Conservation (phyloP, 2,888 invertebrate genomes). For the Perizoma affinitatum region DNA sequence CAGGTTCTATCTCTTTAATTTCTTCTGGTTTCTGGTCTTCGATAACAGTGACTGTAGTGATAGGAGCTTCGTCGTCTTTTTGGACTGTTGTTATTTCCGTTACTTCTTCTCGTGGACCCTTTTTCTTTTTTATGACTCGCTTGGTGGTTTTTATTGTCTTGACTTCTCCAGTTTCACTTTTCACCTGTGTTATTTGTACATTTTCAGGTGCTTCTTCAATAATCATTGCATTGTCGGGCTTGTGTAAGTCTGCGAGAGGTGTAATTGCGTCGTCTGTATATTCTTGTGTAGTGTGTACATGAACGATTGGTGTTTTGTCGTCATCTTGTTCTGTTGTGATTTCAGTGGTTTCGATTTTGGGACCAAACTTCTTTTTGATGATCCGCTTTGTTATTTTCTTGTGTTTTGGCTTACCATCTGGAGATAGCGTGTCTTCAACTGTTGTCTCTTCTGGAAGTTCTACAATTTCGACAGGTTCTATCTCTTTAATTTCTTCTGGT, state of each 20-base stretch:
- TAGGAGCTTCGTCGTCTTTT: constrained; percentile 46
- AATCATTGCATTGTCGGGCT: constrained; percentile 39
- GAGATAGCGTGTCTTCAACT: constrained; percentile 38
- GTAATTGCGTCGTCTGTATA: constrained; percentile 42
- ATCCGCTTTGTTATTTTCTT: constrained; percentile 40
- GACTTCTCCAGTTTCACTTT: constrained; percentile 47
- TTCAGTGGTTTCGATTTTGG: constrained; percentile 16
- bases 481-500: neutral
- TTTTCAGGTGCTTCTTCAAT: constrained; percentile 33
- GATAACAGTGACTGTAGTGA: constrained; percentile 40
- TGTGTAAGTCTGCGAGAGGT: constrained; percentile 41
- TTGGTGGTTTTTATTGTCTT: too few relatives aligned
- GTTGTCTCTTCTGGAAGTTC: constrained; percentile 34
- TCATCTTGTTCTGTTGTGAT: constrained; percentile 41
- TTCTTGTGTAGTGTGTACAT: constrained; percentile 35
- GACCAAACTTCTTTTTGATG: constrained; percentile 29
- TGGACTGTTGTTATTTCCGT: constrained; percentile 46
- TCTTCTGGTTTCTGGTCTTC: constrained; percentile 48
- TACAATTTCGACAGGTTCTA: constrained; percentile 13
- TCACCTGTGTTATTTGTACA: constrained; percentile 52
- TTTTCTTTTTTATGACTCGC: neutral
- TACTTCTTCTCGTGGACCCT: neutral
- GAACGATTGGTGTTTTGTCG: constrained; percentile 44
- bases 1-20: constrained; percentile 49
- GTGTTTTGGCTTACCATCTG: constrained; percentile 49